Conservation (phyloP, 2,113 vertebrate species). For the Mus pahari region DNA sequence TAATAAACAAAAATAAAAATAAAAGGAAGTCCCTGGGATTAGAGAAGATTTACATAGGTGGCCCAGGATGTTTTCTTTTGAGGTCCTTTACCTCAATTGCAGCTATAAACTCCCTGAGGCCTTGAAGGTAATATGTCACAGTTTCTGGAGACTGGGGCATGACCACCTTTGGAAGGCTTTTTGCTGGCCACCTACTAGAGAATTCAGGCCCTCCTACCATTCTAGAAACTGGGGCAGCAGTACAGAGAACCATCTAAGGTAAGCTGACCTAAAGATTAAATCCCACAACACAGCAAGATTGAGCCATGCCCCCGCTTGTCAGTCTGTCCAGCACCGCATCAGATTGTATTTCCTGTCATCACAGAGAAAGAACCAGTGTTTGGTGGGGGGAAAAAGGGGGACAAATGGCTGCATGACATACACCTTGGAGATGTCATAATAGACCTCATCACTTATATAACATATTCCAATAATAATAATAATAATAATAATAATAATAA, state of each 20-base stretch:
- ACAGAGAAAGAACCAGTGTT: background rate
- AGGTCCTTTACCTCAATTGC: background rate
- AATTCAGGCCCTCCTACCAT: background rate
- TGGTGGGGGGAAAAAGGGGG: background rate
- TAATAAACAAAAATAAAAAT: background rate
- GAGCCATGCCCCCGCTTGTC: background rate
- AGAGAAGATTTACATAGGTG: background rate
- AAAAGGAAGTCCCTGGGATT: background rate
- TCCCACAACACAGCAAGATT: background rate
- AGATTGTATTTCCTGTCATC: background rate
- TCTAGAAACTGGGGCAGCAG: background rate
- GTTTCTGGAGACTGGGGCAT: background rate
- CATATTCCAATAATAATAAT: background rate
- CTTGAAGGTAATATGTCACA: background rate
- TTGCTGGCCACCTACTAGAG: background rate
- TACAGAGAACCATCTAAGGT: background rate
- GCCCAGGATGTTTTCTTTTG: background rate
- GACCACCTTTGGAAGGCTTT: background rate
- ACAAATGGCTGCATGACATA: background rate
- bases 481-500: background rate
- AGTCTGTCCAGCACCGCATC: background rate
- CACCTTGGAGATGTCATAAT: background rate
- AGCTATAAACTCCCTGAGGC: background rate
- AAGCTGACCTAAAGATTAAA: background rate
- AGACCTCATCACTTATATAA: background rate